Evolutionary conservation across 1,140 invertebrate genomes (phyloP).

Genomic region (Campoletis sonorensis): DNA sequence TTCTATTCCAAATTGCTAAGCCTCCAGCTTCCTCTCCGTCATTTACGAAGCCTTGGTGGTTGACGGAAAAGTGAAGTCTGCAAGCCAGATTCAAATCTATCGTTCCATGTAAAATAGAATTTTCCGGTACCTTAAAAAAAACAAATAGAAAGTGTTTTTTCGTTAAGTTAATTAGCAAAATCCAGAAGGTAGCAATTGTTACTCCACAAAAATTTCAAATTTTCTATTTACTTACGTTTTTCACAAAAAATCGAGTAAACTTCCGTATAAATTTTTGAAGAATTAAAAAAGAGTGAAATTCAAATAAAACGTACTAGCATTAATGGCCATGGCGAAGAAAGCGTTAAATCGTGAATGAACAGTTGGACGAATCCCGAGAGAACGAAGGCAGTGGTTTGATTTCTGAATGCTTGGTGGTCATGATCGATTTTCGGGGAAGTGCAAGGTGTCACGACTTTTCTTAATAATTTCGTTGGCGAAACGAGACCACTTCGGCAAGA

Average conservation of each 20-base stretch:
- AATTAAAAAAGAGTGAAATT: neutral
- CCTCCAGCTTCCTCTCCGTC: slow-evolving; percentile 62
- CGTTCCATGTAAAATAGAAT: slow-evolving; percentile 61
- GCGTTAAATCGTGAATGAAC: slow-evolving; percentile 54
- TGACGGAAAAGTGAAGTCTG: slow-evolving; percentile 59
- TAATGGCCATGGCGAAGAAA: slow-evolving; percentile 61
- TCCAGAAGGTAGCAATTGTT: too few relatives aligned
- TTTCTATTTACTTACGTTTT: too few relatives aligned
- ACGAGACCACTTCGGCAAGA: neutral
- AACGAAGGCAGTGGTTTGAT: slow-evolving; percentile 56
- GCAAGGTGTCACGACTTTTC: slow-evolving; percentile 43
- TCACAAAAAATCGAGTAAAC: neutral
- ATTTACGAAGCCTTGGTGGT: slow-evolving; percentile 70
- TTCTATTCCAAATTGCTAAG: slow-evolving; percentile 66
- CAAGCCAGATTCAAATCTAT: slow-evolving; percentile 64
- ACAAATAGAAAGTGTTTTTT: slow-evolving; percentile 5
- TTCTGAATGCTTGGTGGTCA: slow-evolving; percentile 18
- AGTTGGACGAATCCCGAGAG: slow-evolving; percentile 58
- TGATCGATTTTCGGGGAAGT: slow-evolving; percentile 43
- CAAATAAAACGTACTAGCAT: slow-evolving; percentile 49
- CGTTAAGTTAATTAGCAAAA: neutral
- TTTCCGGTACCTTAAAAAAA: slow-evolving; percentile 54
- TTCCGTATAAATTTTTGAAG: slow-evolving; percentile 4
- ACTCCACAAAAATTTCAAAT: too few relatives aligned
- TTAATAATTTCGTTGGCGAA: slow-evolving; percentile 62